Conservation (phyloP, 2,797 vertebrate genomes). For the Lutjanus campechanus region DNA sequence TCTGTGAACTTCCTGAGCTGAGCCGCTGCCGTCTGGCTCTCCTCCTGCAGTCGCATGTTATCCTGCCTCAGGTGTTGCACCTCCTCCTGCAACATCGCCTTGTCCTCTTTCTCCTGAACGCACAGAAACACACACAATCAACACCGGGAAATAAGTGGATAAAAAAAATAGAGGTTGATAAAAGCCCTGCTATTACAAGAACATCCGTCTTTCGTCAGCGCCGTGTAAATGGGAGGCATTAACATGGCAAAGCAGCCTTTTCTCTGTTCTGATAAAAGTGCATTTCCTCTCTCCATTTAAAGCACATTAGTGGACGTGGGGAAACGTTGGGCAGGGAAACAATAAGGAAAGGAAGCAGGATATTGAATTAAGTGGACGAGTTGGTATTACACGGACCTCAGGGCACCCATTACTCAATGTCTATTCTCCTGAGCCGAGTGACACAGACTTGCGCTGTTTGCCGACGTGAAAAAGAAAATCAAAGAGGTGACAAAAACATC, state of each 20-base stretch:
- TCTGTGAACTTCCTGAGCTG: constrained; percentile 98
- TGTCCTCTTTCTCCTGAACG: constrained; percentile 96
- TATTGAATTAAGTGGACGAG: constrained; percentile 78
- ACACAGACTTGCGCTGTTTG: constrained; percentile 44
- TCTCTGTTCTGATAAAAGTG: constrained; percentile 58
- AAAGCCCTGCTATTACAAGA: constrained; percentile 66
- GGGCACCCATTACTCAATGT: constrained; percentile 66
- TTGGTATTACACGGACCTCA: constrained; percentile 68
- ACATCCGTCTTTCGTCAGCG: constrained; percentile 64
- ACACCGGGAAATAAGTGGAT: constrained; percentile 37
- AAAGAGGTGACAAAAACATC: constrained; percentile 31
- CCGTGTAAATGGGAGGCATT: constrained; percentile 66
- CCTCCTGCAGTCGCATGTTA: constrained; percentile 97
- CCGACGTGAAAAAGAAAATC: constrained; percentile 20
- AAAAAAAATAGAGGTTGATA: constrained; percentile 56
- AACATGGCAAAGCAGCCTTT: constrained; percentile 62
- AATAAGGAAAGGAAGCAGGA: constrained; percentile 78
- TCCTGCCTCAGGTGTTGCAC: constrained; percentile 97
- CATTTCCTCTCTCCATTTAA: constrained; percentile 70
- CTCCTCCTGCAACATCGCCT: constrained; percentile 95
- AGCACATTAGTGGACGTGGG: constrained; percentile 70
- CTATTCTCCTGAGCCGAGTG: constrained; percentile 51
- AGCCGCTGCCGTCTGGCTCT: constrained; percentile 94
- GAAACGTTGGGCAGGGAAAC: constrained; percentile 62
- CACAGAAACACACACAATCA: constrained; percentile 36